Evolutionary conservation across 1,140 invertebrate genomes (phyloP).

Genomic region (Caenorhabditis latens): DNA sequence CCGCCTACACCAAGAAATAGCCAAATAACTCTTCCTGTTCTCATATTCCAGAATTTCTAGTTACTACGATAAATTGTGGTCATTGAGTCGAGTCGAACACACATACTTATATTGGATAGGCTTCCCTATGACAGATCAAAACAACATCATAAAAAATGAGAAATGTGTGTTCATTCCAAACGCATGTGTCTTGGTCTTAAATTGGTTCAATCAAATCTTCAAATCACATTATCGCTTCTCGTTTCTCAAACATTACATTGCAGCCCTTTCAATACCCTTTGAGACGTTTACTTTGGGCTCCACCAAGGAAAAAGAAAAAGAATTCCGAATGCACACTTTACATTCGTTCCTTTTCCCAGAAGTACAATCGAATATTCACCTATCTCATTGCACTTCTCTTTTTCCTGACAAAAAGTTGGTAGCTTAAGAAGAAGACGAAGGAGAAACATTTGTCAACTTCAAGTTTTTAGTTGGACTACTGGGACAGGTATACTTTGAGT

Average conservation of each 20-base stretch:
- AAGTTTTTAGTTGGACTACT: not conserved
- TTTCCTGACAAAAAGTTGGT: not conserved
- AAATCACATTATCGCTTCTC: constrained; percentile 27
- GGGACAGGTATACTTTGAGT: not conserved
- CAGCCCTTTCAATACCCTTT: not conserved
- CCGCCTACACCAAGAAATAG: not conserved
- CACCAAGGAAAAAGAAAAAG: not conserved
- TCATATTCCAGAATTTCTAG: not conserved
- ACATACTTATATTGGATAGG: not conserved
- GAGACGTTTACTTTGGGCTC: not conserved
- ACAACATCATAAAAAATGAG: not conserved
- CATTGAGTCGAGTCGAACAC: not conserved
- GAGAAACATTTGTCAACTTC: not conserved
- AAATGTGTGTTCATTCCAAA: not conserved
- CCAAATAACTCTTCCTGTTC: not conserved
- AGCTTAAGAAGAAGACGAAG: not conserved
- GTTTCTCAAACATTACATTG: constrained; percentile 21
- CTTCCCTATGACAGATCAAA: not conserved
- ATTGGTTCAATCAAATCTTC: constrained; percentile 1
- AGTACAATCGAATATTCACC: constrained; percentile 33
- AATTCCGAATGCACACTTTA: constrained; percentile 23
- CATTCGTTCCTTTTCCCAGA: constrained; percentile 24
- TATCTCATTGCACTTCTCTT: not conserved
- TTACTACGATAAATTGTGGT: constrained; percentile 43
- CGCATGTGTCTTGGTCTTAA: not conserved